Evolutionary conservation across 2,113 vertebrate genomes (phyloP), one percentile per base, ranked within the genome.

Genomic region (Xiphophorus couchianus): DNA sequence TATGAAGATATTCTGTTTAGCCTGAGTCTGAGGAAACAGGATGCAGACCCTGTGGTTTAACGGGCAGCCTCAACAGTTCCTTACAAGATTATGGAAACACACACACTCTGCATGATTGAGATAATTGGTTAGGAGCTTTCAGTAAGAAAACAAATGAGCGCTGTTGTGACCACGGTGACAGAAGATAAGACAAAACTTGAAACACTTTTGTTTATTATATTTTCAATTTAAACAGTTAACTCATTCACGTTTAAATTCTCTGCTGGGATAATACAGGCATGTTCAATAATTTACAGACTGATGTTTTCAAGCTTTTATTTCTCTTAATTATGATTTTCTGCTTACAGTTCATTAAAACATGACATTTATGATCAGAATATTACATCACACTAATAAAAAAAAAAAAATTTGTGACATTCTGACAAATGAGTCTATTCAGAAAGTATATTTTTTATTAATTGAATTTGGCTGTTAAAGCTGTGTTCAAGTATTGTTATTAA

Each of bases 41-140:
- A 90, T 76, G 75, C 74, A 86, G 83, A 79, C 60, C 17, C 22
- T 91, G 90, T 87, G 90, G 86, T 90, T 90, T 86, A 86, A 88
- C 84, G 7, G 80, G 77, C 77, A 48, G 22, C 61, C 63, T 67
- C 39, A 58, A 77, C 27, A 62, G 76, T 82, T 81, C 30, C 54
- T 80, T 77, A 19, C 66, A 33, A 85, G 84, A 91, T 86, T 58
- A 90, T 54, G 65, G 33, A 69, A 1, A 33, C 66, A 71, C 66
- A 31, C 65, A 71, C 33, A 62, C 71, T 51, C 58, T 68, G 48
- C 37, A 63, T 88, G 86, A 77, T 65, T 77, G 62, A 82, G 93
- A 91, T 90, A 91, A 88, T 67, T 77, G 61, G 7, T 37, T 73
- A 54, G 62, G 80, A 78, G 84, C 86, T 92, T 94, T 86, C 88